Base-by-base conservation (phyloP, 2,888 invertebrate species). In the Bombylius major region DNA sequence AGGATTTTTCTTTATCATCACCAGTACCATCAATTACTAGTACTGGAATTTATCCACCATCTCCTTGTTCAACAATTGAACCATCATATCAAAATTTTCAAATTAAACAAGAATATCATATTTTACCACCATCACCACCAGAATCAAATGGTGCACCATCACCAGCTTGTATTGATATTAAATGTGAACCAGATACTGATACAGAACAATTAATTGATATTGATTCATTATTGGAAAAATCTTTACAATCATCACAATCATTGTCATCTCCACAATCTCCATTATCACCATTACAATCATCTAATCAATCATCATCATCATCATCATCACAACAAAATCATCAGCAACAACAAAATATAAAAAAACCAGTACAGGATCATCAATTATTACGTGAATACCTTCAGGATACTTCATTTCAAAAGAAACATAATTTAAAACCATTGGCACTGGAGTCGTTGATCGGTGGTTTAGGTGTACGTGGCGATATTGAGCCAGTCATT, bases 371-470 rank as follows among this genome's bases (percentile, higher is more conserved):
- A 9, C 78, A 82, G 65, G 83, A 88, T 69, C 87, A 91, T 73
- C 83, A 86, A 67, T 75, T 90, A 53, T 71, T 92, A 56, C 78
- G 90, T 57, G 89, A 91, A 67, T 90, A 87, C 54, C 75, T 91
- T 53, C 81, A 87, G 69, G 91, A 91, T 67, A 90, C 89, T 7
- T 84, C 87, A 61, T 91, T 90, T 72, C 91, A 90, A 71, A 84
- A 84, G 70, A 84, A 87, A 67, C 84, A 86, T 71, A 91, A 91
- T 69, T 77, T 91, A 62, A 84, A 83, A 73, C 88, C 90, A 1
- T 77, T 91, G 65, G 87, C 89, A 59, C 77, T 82, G 67, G 77
- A 82, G 66, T 80, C 81, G 64, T 75, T 86, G 62, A 78, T 78
- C 13, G 76, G 72, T 53, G 71, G 70, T 51, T 64, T 73, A 62